Evolutionary conservation across 2,797 vertebrate genomes (phyloP).

Genomic region (Tragelaphus oryx): DNA sequence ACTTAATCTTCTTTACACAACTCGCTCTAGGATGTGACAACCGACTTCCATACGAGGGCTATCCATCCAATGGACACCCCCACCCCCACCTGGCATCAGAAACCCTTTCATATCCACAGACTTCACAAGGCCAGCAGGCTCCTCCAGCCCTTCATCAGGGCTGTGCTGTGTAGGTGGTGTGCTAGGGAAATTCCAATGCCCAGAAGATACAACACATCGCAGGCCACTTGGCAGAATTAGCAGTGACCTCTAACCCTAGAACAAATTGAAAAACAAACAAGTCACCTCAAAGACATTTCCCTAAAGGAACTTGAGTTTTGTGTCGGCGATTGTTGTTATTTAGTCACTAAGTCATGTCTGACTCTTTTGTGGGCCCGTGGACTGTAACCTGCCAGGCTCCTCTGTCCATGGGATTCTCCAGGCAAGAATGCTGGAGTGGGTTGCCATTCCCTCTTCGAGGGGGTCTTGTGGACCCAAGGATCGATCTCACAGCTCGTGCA

Average conservation of each 20-base stretch:
- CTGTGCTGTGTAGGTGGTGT: background rate
- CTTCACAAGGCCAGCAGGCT: background rate
- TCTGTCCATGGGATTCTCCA: background rate
- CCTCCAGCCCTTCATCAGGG: background rate
- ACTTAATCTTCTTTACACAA: background rate
- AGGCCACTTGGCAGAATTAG: background rate
- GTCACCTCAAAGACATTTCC: background rate
- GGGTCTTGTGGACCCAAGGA: background rate
- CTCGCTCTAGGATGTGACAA: background rate
- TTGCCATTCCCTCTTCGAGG: background rate
- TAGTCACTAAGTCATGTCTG: accelerated
- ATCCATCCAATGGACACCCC: background rate
- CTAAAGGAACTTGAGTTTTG: background rate
- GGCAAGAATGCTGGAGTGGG: background rate
- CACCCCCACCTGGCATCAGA: background rate
- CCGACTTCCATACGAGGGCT: background rate
- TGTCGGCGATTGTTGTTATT: background rate
- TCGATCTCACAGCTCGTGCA: background rate
- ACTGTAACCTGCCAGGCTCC: background rate
- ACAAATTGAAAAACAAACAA: background rate
- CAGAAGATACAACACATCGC: background rate
- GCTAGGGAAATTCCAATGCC: background rate
- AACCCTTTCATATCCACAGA: background rate
- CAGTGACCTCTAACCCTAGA: background rate
- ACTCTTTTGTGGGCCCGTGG: background rate